phyloP scores from a whole-genome alignment of 1,140 invertebrate species.

The Cyrtorhinus lividipennis region DNA sequence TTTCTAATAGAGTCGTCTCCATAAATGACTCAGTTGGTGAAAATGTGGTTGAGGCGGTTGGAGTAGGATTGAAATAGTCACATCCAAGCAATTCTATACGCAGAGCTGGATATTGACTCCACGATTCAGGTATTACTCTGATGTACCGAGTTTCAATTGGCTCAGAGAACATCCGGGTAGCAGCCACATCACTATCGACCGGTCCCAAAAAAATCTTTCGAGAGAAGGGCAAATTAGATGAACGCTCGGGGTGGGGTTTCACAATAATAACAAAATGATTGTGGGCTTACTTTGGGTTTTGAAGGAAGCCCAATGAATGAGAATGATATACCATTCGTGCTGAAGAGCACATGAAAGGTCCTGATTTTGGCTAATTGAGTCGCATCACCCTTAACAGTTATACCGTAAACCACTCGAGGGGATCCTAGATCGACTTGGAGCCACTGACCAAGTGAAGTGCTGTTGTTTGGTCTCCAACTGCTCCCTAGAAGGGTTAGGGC shows the following conservation, averaged over 20 bases:
- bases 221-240: too few species aligned
- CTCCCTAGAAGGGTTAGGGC: neutral
- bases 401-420: slow-evolving; percentile 51
- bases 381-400: slow-evolving; percentile 46
- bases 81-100: slow-evolving; percentile 62
- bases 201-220: slow-evolving; percentile 55
- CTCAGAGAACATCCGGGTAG: slow-evolving; percentile 41
- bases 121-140: slow-evolving; percentile 53
- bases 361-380: slow-evolving; percentile 54
- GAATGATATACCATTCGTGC: slow-evolving; percentile 43
- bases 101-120: slow-evolving; percentile 56
- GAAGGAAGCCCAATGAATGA: slow-evolving; percentile 32
- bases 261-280: neutral
- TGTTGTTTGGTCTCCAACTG: slow-evolving; percentile 42
- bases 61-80: neutral
- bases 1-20: too few species aligned
- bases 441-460: slow-evolving; percentile 41
- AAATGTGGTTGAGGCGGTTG: neutral
- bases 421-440: slow-evolving; percentile 51
- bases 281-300: slow-evolving; percentile 16
- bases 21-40: too few species aligned
- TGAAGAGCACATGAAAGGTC: slow-evolving; percentile 54
- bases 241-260: too few species aligned
- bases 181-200: slow-evolving; percentile 38
- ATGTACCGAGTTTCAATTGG: slow-evolving; percentile 59